These are phyloP conservation scores for Nyctibius grandis DNA, from an alignment of 2,797 vertebrate genomes.

Conservation along the genomic window DNA sequence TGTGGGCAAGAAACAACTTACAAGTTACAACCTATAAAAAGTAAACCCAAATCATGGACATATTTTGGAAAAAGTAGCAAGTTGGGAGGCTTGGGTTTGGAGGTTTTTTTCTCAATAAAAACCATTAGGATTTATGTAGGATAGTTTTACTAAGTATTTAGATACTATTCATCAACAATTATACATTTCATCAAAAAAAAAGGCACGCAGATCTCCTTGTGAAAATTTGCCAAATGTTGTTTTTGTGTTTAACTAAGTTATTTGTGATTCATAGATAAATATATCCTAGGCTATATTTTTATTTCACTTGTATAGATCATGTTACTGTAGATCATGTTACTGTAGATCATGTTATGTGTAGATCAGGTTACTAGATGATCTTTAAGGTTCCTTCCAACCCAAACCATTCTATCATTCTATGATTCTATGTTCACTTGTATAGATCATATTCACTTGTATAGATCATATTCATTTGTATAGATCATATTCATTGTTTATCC, in stretches of 20 bases:
- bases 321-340: neutral
- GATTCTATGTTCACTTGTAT: no score
- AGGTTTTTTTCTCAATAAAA: neutral
- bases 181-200: neutral
- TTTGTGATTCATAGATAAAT: neutral
- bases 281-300: neutral
- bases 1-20: neutral
- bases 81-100: neutral
- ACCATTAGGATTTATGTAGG: neutral
- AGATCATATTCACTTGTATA: no score
- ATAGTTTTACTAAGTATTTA: neutral
- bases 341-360: neutral
- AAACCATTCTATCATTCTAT: no score
- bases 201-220: neutral
- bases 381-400: no score
- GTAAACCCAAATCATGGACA: neutral
- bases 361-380: no score
- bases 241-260: neutral
- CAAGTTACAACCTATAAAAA: neutral
- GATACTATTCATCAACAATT: neutral
- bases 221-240: neutral
- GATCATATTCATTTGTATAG: no score
- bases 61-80: neutral
- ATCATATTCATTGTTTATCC: neutral
- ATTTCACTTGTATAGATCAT: neutral